Evolutionary conservation across 2,888 invertebrate genomes (phyloP).

Genomic region (Pantelozetes paolii): DNA sequence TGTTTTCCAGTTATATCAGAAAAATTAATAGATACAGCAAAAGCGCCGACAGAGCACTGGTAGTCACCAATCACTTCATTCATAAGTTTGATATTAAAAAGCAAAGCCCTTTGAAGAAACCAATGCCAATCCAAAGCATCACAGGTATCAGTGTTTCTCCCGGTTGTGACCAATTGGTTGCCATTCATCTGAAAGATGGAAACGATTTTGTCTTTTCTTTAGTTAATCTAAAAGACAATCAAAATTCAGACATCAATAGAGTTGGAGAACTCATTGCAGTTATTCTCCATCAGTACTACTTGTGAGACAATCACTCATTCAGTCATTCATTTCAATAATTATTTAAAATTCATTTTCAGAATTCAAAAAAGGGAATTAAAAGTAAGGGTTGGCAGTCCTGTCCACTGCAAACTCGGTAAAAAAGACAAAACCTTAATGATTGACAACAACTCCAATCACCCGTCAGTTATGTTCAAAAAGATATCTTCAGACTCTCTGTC

Average conservation of each 20-base stretch:
- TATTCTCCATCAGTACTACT: slow-evolving; percentile 63
- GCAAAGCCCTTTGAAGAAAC: slow-evolving; percentile 80
- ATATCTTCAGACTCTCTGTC: slow-evolving; percentile 3
- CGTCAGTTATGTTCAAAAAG: slow-evolving; percentile 37
- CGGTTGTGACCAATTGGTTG: slow-evolving; percentile 77
- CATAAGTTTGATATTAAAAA: slow-evolving; percentile 80
- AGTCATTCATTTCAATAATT: neutral
- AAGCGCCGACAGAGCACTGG: slow-evolving; percentile 78
- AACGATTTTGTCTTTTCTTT: slow-evolving; percentile 86
- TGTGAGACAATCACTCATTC: slow-evolving; percentile 23
- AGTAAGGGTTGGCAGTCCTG: slow-evolving; percentile 18
- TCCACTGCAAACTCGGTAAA: slow-evolving; percentile 35
- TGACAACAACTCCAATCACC: slow-evolving; percentile 27
- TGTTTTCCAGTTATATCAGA: slow-evolving; percentile 66
- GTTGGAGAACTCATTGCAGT: slow-evolving; percentile 83
- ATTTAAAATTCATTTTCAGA: neutral
- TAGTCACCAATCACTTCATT: slow-evolving; percentile 75
- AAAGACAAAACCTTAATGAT: slow-evolving; percentile 12
- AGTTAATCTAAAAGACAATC: slow-evolving; percentile 46
- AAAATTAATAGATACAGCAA: slow-evolving; percentile 72
- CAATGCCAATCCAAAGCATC: slow-evolving; percentile 73
- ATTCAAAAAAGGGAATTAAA: slow-evolving; percentile 19
- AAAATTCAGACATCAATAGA: slow-evolving; percentile 62
- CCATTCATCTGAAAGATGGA: slow-evolving; percentile 76
- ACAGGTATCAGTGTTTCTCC: slow-evolving; percentile 80